Conservation (phyloP, 2,113 vertebrate genomes). For the Coptodon bakossiorum region DNA sequence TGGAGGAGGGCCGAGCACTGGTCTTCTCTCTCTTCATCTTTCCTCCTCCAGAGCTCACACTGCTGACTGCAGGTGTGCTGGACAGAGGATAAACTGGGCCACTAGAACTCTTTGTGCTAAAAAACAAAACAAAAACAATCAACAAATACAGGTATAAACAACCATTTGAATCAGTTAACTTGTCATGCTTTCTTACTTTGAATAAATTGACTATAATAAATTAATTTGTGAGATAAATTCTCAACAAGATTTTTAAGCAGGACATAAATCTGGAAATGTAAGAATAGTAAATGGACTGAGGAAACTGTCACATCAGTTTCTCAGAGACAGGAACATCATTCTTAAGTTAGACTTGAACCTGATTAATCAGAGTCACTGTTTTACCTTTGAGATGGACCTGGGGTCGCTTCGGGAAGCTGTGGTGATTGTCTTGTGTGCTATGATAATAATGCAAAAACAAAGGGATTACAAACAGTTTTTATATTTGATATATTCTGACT, state of each 20-base stretch:
- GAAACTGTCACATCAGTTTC: neutral
- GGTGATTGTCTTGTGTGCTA: conserved; percentile 77
- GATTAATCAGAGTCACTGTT: neutral
- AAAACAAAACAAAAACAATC: neutral
- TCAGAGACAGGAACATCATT: neutral
- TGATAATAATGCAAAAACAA: neutral
- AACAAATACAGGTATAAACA: neutral
- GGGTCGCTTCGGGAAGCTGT: conserved; percentile 57
- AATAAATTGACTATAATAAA: neutral
- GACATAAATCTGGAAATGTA: neutral
- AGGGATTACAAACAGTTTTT: neutral
- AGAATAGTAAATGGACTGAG: neutral
- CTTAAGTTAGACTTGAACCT: neutral
- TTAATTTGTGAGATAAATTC: neutral
- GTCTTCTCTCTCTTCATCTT: conserved; percentile 88
- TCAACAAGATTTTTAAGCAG: neutral
- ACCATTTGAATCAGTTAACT: neutral
- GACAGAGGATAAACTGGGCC: conserved; percentile 72
- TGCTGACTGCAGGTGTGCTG: conserved; percentile 77
- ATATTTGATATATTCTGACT: neutral
- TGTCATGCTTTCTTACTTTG: neutral
- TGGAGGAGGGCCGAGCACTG: conserved; percentile 66
- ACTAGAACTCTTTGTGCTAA: conserved; percentile 60
- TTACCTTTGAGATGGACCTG: conserved; percentile 79
- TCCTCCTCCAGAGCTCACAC: conserved; percentile 76